Evolutionary conservation across 2,797 vertebrate genomes (phyloP).

Genomic region (Enteromius argenteus): DNA sequence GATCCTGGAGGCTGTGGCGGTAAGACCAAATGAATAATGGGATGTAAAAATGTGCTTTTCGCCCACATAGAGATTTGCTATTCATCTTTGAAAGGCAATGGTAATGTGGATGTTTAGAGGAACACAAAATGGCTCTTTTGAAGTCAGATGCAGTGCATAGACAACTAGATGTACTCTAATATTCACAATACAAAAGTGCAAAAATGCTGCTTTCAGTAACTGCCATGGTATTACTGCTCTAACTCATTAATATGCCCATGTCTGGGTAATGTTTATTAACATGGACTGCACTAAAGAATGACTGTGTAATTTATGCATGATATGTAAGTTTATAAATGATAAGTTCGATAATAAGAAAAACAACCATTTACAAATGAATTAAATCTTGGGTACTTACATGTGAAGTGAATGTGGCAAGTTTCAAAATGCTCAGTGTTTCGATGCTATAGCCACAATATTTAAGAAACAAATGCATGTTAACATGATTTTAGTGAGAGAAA

Average conservation of each 20-base stretch:
- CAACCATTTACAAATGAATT: not conserved
- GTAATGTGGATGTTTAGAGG: not conserved
- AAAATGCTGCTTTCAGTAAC: not conserved
- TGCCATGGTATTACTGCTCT: not conserved
- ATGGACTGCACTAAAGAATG: not conserved
- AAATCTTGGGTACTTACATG: not conserved
- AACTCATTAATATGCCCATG: not conserved
- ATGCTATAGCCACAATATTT: not conserved
- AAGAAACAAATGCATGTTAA: not conserved
- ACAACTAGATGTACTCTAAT: not conserved
- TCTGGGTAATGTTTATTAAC: too few relatives aligned
- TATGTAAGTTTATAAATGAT: too few relatives aligned
- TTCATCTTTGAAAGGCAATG: conserved; percentile 1
- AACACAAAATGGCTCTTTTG: conserved; percentile 14
- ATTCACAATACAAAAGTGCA: not conserved
- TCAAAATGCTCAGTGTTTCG: not conserved
- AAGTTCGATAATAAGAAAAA: not conserved
- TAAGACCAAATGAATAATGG: conserved; percentile 66
- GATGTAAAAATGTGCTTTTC: conserved; percentile 14
- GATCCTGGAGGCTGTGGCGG: conserved; percentile 89
- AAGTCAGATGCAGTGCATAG: not conserved
- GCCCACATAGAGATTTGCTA: not conserved
- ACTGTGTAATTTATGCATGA: not conserved
- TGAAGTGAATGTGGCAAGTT: not conserved
- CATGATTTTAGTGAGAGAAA: not conserved